A percentile compares a stretch with the other conserved stretches of the same genome.
These are phyloP conservation scores for Thysanoteuthis rhombus DNA, from an alignment of 2,888 invertebrate species.

Conservation along the genomic window DNA sequence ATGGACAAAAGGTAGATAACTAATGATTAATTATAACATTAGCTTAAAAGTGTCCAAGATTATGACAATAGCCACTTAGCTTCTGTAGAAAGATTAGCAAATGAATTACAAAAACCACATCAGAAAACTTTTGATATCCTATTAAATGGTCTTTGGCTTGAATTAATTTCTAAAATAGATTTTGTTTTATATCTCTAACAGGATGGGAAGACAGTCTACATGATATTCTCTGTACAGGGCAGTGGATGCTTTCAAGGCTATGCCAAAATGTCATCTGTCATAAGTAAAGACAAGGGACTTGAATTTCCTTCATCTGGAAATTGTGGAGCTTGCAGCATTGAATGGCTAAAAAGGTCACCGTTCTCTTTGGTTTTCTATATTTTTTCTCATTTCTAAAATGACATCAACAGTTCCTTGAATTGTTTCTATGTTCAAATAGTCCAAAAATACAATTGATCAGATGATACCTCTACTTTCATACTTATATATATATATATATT, in stretches of 20 bases:
- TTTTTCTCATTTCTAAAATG: too few species aligned
- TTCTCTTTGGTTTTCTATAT: background rate
- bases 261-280: constrained; percentile 64
- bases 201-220: constrained; percentile 65
- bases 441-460: too few species aligned
- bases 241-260: constrained; percentile 71
- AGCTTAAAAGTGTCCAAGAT: too few species aligned
- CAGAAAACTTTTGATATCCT: background rate
- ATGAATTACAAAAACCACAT: too few species aligned
- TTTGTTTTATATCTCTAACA: constrained; percentile 39
- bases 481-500: too few species aligned
- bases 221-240: constrained; percentile 73
- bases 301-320: constrained; percentile 65
- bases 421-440: background rate
- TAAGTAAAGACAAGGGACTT: constrained; percentile 61
- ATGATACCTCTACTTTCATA: background rate
- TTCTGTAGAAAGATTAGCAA: too few species aligned
- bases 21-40: too few species aligned
- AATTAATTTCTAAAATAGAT: background rate
- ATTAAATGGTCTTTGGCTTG: background rate
- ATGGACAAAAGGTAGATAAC: too few species aligned
- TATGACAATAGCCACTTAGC: too few species aligned
- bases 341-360: constrained; percentile 70
- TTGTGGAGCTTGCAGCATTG: constrained; percentile 66
- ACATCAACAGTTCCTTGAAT: background rate